These are phyloP conservation scores for Agrochola lychnidis DNA, from an alignment of 2,888 invertebrate genomes.

Conservation along the genomic window DNA sequence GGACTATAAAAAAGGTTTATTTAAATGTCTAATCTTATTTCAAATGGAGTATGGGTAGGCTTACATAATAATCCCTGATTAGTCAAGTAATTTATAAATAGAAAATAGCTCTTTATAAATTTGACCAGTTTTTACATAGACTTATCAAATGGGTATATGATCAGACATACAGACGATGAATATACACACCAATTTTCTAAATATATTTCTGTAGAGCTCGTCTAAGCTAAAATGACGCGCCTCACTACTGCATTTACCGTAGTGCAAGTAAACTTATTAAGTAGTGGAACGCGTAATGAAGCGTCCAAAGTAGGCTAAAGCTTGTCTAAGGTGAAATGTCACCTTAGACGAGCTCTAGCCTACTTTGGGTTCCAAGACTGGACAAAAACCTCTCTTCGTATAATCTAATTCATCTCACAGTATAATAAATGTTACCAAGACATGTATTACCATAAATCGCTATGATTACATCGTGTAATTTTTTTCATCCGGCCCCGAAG, in stretches of 20 bases:
- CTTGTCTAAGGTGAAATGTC: too few relatives aligned
- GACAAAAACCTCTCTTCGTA: not conserved
- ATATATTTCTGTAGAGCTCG: not conserved
- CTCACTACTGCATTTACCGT: too few relatives aligned
- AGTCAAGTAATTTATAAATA: not conserved
- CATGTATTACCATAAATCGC: constrained; percentile 60
- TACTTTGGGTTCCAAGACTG: not conserved
- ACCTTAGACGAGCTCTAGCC: not conserved
- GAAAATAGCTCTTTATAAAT: not conserved
- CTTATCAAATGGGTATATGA: not conserved
- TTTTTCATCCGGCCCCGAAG: constrained; percentile 62
- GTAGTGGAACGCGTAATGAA: too few relatives aligned
- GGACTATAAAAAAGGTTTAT: too few relatives aligned
- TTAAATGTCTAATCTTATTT: too few relatives aligned
- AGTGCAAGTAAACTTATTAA: too few relatives aligned
- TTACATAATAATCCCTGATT: not conserved
- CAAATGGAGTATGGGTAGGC: not conserved
- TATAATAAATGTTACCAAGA: constrained; percentile 54
- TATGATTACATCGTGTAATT: constrained; percentile 61
- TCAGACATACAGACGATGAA: not conserved
- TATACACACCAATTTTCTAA: not conserved
- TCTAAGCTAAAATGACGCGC: too few relatives aligned
- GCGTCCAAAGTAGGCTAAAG: too few relatives aligned
- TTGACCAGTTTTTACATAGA: not conserved
- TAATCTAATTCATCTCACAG: constrained; percentile 20